These are phyloP conservation scores for Austrofundulus limnaeus DNA, from an alignment of 2,113 vertebrate species.

Conservation along the genomic window DNA sequence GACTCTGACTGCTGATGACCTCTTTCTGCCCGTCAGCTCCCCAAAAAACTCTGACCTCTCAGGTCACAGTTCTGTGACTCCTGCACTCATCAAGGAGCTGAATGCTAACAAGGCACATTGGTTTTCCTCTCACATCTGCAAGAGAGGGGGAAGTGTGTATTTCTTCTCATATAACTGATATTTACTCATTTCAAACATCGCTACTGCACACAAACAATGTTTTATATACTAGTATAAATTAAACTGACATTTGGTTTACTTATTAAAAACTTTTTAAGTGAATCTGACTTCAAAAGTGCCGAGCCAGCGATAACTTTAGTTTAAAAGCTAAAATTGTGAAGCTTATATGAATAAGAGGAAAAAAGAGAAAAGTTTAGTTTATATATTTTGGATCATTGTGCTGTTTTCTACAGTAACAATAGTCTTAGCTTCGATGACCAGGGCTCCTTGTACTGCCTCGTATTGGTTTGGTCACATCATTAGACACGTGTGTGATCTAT, in stretches of 20 bases:
- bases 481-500: too few species aligned
- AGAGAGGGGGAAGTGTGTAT: background rate
- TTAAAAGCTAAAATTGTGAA: background rate
- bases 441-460: too few species aligned
- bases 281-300: background rate
- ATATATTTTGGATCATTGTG: too few species aligned
- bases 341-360: too few species aligned
- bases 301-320: background rate
- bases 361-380: too few species aligned
- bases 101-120: constrained; percentile 11
- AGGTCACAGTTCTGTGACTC: constrained; percentile 39
- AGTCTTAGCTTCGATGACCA: too few species aligned
- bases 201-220: background rate
- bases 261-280: constrained; percentile 1
- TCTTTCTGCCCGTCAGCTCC: constrained; percentile 41
- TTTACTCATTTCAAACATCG: background rate
- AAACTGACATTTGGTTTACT: background rate
- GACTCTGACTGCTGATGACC: constrained; percentile 31
- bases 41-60: constrained; percentile 40
- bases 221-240: background rate
- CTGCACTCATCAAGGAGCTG: constrained; percentile 38
- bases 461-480: too few species aligned
- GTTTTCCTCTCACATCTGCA: background rate
- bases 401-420: too few species aligned
- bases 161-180: background rate